A percentile compares a stretch with the other conserved stretches of the same genome.
phyloP scores from a whole-genome alignment of 2,888 invertebrate genomes.

The Labia minor region DNA sequence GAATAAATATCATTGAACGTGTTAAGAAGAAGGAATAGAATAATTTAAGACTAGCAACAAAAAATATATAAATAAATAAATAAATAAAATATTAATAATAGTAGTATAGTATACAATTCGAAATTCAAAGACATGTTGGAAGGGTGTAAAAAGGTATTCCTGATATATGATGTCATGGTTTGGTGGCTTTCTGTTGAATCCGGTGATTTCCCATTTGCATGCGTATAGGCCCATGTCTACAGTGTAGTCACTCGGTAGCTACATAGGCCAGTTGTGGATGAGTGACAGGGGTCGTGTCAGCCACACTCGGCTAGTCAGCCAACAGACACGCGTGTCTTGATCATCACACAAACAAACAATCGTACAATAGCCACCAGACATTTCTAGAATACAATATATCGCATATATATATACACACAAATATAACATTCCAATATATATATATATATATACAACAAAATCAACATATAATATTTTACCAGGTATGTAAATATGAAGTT shows the following conservation, averaged over 20 bases:
- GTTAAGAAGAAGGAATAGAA: too few species aligned
- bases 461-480: too few species aligned
- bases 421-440: too few species aligned
- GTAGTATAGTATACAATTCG: too few species aligned
- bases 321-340: background rate
- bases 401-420: too few species aligned
- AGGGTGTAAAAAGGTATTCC: background rate
- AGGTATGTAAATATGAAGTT: too few species aligned
- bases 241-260: background rate
- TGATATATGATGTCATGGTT: background rate
- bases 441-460: too few species aligned
- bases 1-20: too few species aligned
- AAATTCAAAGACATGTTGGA: too few species aligned
- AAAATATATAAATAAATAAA: too few species aligned
- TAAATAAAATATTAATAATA: too few species aligned
- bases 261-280: background rate
- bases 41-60: too few species aligned
- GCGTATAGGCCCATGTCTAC: background rate
- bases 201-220: background rate
- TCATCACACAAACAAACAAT: background rate
- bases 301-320: background rate
- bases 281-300: constrained; percentile 7
- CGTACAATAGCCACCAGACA: background rate
- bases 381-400: background rate
- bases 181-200: background rate